Base-by-base conservation (phyloP, 1,140 invertebrate species). In the Helicoverpa armigera region DNA sequence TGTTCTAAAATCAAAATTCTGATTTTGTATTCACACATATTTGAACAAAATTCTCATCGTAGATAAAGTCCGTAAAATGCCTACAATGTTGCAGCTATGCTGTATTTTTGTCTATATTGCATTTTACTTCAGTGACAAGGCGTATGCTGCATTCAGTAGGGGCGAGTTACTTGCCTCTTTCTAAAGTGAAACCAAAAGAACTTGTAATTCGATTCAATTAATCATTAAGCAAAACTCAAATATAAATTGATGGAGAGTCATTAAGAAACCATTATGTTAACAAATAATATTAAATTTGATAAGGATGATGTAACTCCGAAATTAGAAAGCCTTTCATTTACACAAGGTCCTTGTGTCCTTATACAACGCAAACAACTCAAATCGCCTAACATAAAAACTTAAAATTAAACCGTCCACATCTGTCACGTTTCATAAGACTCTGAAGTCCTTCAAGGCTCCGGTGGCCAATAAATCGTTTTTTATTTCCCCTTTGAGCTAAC, bases 51-150 rank as follows among this genome's bases (percentile, higher is more conserved):
- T n/a, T n/a, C n/a, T n/a, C 56, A 23, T 10, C 4, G 23, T 29
- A 31, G 35, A 7, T 43, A 43, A 43, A 43, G 0, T 43, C 5
- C 35, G 4, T 7, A 16, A 65, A 65, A 65, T 65, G 35, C 35
- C 7, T 16, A 43, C 63, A 43, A 43, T 65, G 63, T 48, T 43
- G 35, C 43, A 65, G 13, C 14, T 43, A 48, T 43, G 31, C 43
- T 43, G 35, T 65, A 48, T 65, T 65, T n/a, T 31, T 65, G n/a
- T 65, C 63, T 65, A 48, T 65, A 65, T 48, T 48, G n/a, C 63
- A 65, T 65, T 65, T 65, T n/a, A 35, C 5, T 43, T 14, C n/a
- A 48, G 11, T 3, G 31, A 43, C 35, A 14, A 65, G 63, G 35
- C 63, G 63, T 2, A n/a, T 65, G 63, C 29, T 14, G 10, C 63